phyloP scores from a whole-genome alignment of 1,140 invertebrate species.

The Teleopsis dalmanni region DNA sequence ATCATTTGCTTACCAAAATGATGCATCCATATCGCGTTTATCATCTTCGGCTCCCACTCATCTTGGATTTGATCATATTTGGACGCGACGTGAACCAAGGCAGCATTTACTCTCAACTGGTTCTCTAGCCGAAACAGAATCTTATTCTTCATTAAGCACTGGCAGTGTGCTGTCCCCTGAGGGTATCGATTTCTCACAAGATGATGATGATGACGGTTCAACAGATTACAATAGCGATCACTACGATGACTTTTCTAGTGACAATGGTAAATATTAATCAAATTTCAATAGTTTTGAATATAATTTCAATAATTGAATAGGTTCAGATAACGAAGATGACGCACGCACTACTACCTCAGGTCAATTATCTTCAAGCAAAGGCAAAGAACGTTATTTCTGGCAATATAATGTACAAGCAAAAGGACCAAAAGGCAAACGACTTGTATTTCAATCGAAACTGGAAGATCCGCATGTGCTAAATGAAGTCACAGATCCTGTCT shows the following conservation, averaged over 20 bases:
- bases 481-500: slow-evolving; percentile 85
- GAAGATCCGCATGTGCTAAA: slow-evolving; percentile 90
- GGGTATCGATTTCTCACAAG: slow-evolving; percentile 70
- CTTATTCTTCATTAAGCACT: slow-evolving; percentile 77
- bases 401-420: slow-evolving; percentile 98
- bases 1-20: slow-evolving; percentile 28
- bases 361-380: slow-evolving; percentile 47
- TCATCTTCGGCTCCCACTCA: slow-evolving; percentile 79
- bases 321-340: slow-evolving; percentile 65
- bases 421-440: slow-evolving; percentile 87
- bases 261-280: slow-evolving; percentile 53
- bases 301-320: slow-evolving; percentile 37
- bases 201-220: slow-evolving; percentile 78
- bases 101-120: slow-evolving; percentile 81
- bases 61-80: slow-evolving; percentile 62
- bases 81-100: slow-evolving; percentile 74
- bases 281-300: slow-evolving; percentile 14
- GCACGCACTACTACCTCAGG: slow-evolving; percentile 44
- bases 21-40: slow-evolving; percentile 52
- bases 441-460: slow-evolving; percentile 71
- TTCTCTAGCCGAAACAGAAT: slow-evolving; percentile 74
- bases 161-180: slow-evolving; percentile 76
- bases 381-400: slow-evolving; percentile 91
- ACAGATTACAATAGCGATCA: slow-evolving; percentile 72
- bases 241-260: slow-evolving; percentile 77